Percentiles rank a stretch among this genome's conserved stretches.
These are phyloP conservation scores for Stylophora pistillata DNA, from an alignment of 64 coral and sea anemone species.

Conservation along the genomic window DNA sequence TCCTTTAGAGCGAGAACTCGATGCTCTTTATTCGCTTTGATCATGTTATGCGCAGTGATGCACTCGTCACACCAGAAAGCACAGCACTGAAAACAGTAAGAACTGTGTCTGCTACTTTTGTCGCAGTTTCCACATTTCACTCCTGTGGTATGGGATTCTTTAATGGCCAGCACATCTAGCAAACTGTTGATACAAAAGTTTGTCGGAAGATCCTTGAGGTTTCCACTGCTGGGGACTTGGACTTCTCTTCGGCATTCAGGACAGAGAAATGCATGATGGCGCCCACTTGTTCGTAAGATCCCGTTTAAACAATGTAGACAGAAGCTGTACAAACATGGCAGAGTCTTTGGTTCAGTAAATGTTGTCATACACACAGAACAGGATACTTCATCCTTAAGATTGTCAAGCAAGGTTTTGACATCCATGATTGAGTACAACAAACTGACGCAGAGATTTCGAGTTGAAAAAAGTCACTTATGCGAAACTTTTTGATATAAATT, in stretches of 20 bases:
- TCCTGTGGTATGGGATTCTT: background rate
- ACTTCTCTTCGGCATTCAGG: background rate
- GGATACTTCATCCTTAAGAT: background rate
- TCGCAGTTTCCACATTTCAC: background rate
- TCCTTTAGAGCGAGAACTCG: background rate
- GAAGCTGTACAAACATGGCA: background rate
- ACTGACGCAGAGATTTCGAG: background rate
- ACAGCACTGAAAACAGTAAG: background rate
- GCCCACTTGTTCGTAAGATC: background rate
- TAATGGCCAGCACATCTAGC: background rate
- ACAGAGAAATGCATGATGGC: background rate
- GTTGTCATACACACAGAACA: background rate
- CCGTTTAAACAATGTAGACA: background rate
- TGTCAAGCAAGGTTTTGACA: background rate
- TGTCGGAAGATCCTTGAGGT: background rate
- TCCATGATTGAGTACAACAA: background rate
- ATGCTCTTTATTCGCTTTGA: background rate
- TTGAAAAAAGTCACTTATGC: background rate
- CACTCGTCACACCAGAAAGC: background rate
- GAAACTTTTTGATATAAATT: background rate
- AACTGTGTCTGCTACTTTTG: background rate
- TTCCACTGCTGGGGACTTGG: background rate
- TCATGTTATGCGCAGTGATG: background rate
- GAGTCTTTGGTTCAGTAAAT: background rate
- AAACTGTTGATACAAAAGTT: background rate